Conservation (phyloP, 92 coral and sea anemone genomes). For the Ricordea florida region DNA sequence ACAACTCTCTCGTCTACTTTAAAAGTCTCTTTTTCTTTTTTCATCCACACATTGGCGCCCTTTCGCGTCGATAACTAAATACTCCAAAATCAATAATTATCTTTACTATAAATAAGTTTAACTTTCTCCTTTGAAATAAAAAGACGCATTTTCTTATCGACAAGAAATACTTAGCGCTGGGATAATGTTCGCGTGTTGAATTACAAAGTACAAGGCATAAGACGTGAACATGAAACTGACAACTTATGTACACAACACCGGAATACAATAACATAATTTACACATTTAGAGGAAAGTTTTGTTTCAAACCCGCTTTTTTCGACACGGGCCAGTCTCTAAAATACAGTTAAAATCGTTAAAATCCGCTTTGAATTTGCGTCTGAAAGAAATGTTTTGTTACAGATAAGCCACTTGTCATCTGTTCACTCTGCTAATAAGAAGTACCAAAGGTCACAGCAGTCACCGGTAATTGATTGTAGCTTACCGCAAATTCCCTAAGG, state of each 20-base stretch:
- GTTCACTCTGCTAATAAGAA: background rate
- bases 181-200: background rate
- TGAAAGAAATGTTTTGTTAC: no score
- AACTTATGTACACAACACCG: no score
- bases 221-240: background rate
- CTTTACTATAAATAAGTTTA: conserved; percentile 36
- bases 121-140: conserved; percentile 3
- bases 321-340: no score
- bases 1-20: no score
- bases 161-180: no score
- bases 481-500: conserved; percentile 22
- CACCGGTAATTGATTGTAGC: background rate
- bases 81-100: conserved; percentile 31
- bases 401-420: background rate
- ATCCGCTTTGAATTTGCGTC: no score
- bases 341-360: no score
- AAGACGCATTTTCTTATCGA: background rate
- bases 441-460: background rate
- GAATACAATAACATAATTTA: no score
- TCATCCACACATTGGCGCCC: no score
- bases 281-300: no score
- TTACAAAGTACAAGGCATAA: background rate
- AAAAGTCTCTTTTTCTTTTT: no score
- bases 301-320: no score
- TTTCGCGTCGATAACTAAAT: conserved; percentile 18